Evolutionary conservation across 2,113 vertebrate genomes (phyloP).

Genomic region (Theropithecus gelada): DNA sequence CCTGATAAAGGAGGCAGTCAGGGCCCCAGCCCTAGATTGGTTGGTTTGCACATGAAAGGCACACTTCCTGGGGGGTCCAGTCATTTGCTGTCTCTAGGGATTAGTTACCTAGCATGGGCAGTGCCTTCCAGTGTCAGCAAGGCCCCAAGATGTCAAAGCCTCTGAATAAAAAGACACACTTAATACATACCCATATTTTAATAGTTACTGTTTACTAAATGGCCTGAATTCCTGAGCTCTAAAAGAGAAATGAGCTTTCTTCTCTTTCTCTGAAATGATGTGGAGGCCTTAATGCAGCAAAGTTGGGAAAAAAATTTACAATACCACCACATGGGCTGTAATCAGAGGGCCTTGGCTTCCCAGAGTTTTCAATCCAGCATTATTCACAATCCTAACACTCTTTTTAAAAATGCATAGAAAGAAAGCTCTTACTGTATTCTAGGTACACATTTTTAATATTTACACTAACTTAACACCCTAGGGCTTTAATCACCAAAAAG

Average conservation of each 20-base stretch:
- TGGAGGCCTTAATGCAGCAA: background rate
- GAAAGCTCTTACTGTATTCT: slow-evolving; percentile 49
- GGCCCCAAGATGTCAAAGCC: background rate
- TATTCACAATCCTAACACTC: slow-evolving; percentile 7
- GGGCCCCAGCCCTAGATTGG: background rate
- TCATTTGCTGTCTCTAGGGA: background rate
- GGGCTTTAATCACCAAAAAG: slow-evolving; percentile 72
- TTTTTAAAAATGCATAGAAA: background rate
- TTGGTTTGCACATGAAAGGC: background rate
- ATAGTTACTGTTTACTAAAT: background rate
- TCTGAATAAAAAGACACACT: background rate
- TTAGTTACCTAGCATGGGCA: background rate
- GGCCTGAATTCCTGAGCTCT: background rate
- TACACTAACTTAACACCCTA: slow-evolving; percentile 52
- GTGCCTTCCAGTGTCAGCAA: background rate
- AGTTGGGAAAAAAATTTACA: slow-evolving; percentile 1
- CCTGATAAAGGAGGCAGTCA: background rate
- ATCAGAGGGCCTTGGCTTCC: background rate
- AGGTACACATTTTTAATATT: slow-evolving; percentile 57
- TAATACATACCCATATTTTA: background rate
- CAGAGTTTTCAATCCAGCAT: slow-evolving; percentile 2
- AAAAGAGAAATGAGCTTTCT: background rate
- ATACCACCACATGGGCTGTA: background rate
- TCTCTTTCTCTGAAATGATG: background rate
- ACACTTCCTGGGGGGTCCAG: background rate